A percentile compares a stretch with the other conserved stretches of the same genome.
phyloP scores from a whole-genome alignment of 2,797 vertebrate species.

The Sternotherus odoratus region DNA sequence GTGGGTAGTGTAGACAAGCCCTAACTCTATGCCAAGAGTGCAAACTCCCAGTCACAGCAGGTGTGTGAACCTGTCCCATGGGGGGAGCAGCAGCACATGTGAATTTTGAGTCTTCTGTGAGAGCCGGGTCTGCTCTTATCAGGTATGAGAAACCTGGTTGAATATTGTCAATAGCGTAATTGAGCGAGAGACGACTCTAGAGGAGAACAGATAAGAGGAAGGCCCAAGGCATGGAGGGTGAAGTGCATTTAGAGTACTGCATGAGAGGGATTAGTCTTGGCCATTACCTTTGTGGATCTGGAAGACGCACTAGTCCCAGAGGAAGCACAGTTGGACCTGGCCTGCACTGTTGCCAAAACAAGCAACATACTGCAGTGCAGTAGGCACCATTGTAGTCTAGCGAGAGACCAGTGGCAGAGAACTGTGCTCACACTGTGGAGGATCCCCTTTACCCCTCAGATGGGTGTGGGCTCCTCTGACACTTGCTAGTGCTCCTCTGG shows the following conservation, averaged over 20 bases:
- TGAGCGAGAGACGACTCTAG: background rate
- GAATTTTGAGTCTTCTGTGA: background rate
- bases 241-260: background rate
- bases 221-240: background rate
- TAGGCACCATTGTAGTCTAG: background rate
- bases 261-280: background rate
- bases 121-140: background rate
- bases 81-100: background rate
- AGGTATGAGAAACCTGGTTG: background rate
- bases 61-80: background rate
- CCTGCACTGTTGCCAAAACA: background rate
- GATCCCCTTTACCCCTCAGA: background rate
- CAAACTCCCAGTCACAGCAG: background rate
- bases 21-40: background rate
- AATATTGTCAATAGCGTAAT: background rate
- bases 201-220: background rate
- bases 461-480: background rate
- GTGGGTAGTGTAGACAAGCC: no score
- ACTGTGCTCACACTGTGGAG: background rate
- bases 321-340: background rate
- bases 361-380: background rate
- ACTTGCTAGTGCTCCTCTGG: background rate
- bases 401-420: background rate
- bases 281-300: background rate
- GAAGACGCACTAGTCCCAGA: background rate